Evolutionary conservation across 2,797 vertebrate genomes (phyloP).

Genomic region (Phalanger gymnotis): DNA sequence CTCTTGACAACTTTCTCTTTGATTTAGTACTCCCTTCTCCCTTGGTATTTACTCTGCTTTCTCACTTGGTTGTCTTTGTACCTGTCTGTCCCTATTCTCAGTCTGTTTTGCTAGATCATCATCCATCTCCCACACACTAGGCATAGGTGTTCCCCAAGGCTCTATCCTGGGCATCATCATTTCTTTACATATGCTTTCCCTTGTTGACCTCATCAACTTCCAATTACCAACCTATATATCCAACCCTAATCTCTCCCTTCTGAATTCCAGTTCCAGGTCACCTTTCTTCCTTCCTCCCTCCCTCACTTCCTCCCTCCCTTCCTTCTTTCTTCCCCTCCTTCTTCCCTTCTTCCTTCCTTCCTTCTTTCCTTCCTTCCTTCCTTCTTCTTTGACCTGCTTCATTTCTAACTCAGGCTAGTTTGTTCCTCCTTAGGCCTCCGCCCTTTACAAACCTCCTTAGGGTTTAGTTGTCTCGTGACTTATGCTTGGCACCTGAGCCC

Average conservation of each 20-base stretch:
- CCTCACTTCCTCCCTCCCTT: no score
- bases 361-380: no score
- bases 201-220: background rate
- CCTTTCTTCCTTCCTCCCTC: no score
- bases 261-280: background rate
- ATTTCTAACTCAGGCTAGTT: background rate
- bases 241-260: background rate
- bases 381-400: background rate
- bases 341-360: no score
- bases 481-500: background rate
- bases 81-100: background rate
- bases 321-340: no score
- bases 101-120: background rate
- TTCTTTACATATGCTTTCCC: background rate
- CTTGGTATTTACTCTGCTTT: background rate
- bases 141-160: background rate
- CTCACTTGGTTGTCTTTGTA: background rate
- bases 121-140: background rate
- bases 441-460: background rate
- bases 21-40: background rate
- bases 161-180: background rate
- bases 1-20: background rate
- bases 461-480: background rate
- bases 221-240: background rate
- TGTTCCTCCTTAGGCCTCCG: background rate